These are phyloP conservation scores for Clamator glandarius DNA, from an alignment of 2,797 vertebrate genomes.

Conservation along the genomic window DNA sequence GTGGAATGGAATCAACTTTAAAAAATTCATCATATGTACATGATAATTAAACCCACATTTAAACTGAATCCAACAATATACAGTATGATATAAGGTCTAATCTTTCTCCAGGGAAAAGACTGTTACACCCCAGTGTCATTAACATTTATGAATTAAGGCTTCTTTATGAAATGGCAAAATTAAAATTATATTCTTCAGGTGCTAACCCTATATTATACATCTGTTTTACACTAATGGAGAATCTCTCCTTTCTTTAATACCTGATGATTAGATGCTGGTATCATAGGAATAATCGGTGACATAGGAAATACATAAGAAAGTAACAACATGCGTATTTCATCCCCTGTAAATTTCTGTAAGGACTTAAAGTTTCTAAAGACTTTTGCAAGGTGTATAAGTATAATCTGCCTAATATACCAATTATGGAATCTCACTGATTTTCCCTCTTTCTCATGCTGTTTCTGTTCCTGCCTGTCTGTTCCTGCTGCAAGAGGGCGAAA, in stretches of 20 bases:
- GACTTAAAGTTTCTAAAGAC: neutral
- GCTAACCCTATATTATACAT: conserved; percentile 44
- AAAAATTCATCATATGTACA: neutral
- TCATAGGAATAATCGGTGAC: conserved; percentile 9
- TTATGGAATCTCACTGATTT: neutral
- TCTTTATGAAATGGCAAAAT: conserved; percentile 63
- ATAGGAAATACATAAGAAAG: conserved; percentile 6
- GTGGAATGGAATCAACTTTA: neutral
- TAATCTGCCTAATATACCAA: neutral
- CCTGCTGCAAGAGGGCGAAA: neutral
- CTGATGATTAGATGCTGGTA: neutral
- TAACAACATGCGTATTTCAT: conserved; percentile 6
- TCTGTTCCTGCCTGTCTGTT: neutral
- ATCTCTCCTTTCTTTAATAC: conserved; percentile 42
- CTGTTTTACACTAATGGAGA: conserved; percentile 58
- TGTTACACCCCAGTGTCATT: conserved; percentile 50
- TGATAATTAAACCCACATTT: conserved; percentile 31
- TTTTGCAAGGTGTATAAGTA: neutral
- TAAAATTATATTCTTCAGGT: conserved; percentile 58
- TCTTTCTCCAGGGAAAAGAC: conserved; percentile 54
- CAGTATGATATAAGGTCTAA: conserved; percentile 30
- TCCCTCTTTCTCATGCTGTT: neutral
- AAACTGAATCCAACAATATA: conserved; percentile 44
- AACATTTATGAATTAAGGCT: conserved; percentile 73
- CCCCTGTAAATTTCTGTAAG: neutral